These are phyloP conservation scores for Lepidocyrtoides sp. DNA, from an alignment of 2,888 invertebrate species.

Conservation along the genomic window DNA sequence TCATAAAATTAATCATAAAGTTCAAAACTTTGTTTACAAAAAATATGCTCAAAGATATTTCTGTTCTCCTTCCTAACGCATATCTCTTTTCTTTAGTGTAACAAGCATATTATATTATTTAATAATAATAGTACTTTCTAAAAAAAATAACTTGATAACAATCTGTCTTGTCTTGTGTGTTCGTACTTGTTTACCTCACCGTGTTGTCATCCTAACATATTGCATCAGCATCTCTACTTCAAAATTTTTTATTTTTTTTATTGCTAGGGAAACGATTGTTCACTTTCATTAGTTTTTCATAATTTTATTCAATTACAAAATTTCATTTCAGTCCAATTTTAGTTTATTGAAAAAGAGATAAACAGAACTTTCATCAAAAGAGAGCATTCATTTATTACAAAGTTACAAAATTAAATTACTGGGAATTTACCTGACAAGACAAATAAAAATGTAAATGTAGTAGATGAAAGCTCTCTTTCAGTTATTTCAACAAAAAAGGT, in stretches of 20 bases:
- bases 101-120: too few relatives aligned
- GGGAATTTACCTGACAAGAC: too few relatives aligned
- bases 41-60: too few relatives aligned
- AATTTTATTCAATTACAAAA: too few relatives aligned
- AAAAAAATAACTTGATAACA: conserved; percentile 43
- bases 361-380: not conserved
- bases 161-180: conserved; percentile 39
- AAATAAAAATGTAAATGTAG: too few relatives aligned
- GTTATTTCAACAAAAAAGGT: conserved; percentile 72
- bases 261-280: too few relatives aligned
- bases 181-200: conserved; percentile 58
- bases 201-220: conserved; percentile 84
- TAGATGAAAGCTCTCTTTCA: not conserved
- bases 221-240: not conserved
- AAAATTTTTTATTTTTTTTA: too few relatives aligned
- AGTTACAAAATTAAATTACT: not conserved
- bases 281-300: too few relatives aligned
- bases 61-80: too few relatives aligned
- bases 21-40: too few relatives aligned
- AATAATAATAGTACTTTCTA: not conserved
- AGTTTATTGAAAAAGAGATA: not conserved
- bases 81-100: not conserved
- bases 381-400: not conserved
- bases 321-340: not conserved
- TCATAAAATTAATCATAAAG: too few relatives aligned